These are phyloP conservation scores for Girardinus metallicus DNA, from an alignment of 2,797 vertebrate genomes.

Conservation along the genomic window DNA sequence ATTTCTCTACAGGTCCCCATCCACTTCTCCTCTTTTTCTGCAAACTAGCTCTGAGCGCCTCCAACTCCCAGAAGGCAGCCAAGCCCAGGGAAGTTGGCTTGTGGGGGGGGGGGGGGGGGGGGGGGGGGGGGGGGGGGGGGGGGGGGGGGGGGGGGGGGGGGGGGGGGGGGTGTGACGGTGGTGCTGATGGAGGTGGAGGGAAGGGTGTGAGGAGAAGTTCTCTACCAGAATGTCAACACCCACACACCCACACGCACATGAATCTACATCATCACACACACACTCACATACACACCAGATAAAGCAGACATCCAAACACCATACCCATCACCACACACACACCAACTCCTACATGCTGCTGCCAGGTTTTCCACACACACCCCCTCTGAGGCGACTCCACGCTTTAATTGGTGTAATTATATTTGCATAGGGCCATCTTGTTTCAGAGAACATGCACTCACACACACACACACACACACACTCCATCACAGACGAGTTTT, in stretches of 20 bases:
- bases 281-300: slow-evolving; percentile 6
- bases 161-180: slow-evolving; percentile 35
- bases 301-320: slow-evolving; percentile 16
- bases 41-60: slow-evolving; percentile 52
- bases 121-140: slow-evolving; percentile 16
- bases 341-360: slow-evolving; percentile 28
- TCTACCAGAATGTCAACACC: slow-evolving; percentile 58
- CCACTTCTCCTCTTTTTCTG: slow-evolving; percentile 37
- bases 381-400: slow-evolving; percentile 42
- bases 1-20: slow-evolving; percentile 13
- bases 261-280: slow-evolving; percentile 21
- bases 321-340: slow-evolving; percentile 31
- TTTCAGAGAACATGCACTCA: slow-evolving; percentile 41
- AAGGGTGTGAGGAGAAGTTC: slow-evolving; percentile 62
- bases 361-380: slow-evolving; percentile 55
- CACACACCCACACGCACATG: slow-evolving; percentile 24
- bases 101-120: slow-evolving; percentile 3
- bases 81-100: slow-evolving; percentile 39
- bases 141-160: neutral
- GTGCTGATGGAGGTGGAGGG: slow-evolving; percentile 53
- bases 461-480: slow-evolving; percentile 12
- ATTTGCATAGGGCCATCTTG: slow-evolving; percentile 70
- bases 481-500: slow-evolving; percentile 42
- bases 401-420: slow-evolving; percentile 76
- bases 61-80: slow-evolving; percentile 57